A percentile compares a stretch with the other conserved stretches of the same genome.
Evolutionary conservation across 2,888 invertebrate genomes (phyloP).

Genomic region (Acronicta alni): DNA sequence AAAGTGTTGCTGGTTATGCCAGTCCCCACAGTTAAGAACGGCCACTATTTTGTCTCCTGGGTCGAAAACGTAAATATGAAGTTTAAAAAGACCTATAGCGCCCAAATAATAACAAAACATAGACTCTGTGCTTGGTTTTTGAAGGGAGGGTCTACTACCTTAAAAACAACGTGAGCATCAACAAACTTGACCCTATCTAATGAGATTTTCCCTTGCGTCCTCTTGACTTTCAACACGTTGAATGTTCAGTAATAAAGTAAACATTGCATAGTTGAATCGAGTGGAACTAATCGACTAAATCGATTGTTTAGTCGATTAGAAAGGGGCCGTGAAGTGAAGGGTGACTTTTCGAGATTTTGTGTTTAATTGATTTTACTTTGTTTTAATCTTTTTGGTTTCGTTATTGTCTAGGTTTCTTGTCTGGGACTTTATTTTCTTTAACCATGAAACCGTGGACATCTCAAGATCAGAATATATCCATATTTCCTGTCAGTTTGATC

Average conservation of each 20-base stretch:
- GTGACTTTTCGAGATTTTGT: constrained; percentile 42
- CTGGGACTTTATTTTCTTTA: constrained; percentile 3
- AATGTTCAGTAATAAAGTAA: constrained; percentile 55
- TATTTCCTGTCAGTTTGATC: too few relatives aligned
- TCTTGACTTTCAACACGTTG: constrained; percentile 28
- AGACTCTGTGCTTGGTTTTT: too few relatives aligned
- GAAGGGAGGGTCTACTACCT: too few relatives aligned
- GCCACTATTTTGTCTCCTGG: too few relatives aligned
- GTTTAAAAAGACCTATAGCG: too few relatives aligned
- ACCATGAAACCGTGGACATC: too few relatives aligned
- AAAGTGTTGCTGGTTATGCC: too few relatives aligned
- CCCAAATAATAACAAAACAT: too few relatives aligned
- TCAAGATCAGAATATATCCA: too few relatives aligned
- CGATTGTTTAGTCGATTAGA: constrained; percentile 60
- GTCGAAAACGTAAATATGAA: too few relatives aligned
- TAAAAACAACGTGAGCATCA: constrained; percentile 13
- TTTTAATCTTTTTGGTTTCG: constrained; percentile 27
- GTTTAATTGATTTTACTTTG: constrained; percentile 53
- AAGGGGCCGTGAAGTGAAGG: constrained; percentile 52
- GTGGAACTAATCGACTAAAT: constrained; percentile 68
- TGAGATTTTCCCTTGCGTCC: constrained; percentile 34
- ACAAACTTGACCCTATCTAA: constrained; percentile 41
- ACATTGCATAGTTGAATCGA: constrained; percentile 58
- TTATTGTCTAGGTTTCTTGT: not conserved
- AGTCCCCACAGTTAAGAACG: too few relatives aligned